Conservation (phyloP, 2,113 vertebrate genomes). For the Antigone vipio region DNA sequence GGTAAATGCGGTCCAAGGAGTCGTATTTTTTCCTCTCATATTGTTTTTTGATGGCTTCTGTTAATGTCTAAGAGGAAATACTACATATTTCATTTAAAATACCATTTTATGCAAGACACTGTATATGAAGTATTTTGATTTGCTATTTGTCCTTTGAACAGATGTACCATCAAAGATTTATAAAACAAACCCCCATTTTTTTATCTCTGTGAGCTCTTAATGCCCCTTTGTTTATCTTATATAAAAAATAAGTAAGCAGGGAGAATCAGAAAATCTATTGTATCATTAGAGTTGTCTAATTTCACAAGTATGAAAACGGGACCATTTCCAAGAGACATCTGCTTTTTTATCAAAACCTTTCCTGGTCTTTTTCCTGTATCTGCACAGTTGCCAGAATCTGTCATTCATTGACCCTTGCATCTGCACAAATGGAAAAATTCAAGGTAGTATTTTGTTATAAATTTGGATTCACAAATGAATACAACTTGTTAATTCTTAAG, state of each 20-base stretch:
- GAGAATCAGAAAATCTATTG: not conserved
- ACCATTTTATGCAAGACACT: not conserved
- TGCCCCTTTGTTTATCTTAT: not conserved
- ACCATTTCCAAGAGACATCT: not conserved
- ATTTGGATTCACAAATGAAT: not conserved
- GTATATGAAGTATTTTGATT: not conserved
- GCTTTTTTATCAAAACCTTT: not conserved
- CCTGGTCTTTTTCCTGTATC: not conserved
- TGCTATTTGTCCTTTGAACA: not conserved
- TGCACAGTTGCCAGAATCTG: not conserved
- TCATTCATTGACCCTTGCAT: not conserved
- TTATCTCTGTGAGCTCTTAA: not conserved
- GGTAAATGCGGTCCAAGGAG: not conserved
- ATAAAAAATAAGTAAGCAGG: not conserved
- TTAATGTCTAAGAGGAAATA: not conserved
- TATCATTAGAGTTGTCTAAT: not conserved
- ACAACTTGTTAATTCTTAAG: not conserved
- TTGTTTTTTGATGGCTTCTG: not conserved
- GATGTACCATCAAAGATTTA: not conserved
- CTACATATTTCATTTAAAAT: not conserved
- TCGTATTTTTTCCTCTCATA: not conserved
- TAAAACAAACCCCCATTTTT: fast-evolving
- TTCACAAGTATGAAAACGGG: not conserved
- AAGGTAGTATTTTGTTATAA: not conserved
- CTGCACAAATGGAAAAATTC: not conserved